phyloP scores from a whole-genome alignment of 2,797 vertebrate species.

The Eutrigla gurnardus region DNA sequence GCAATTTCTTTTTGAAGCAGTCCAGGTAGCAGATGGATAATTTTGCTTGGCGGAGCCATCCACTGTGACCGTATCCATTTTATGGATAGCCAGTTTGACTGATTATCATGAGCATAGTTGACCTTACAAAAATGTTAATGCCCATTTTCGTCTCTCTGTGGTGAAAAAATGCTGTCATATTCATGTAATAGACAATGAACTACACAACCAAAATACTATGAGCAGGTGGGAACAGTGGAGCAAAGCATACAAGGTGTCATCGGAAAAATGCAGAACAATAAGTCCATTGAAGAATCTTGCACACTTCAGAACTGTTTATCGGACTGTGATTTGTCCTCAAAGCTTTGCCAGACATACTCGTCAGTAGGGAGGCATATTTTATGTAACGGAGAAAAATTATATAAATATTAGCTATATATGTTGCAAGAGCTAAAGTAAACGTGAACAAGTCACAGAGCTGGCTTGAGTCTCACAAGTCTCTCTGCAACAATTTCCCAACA shows the following conservation, averaged over 20 bases:
- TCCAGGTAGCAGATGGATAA: neutral
- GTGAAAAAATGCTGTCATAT: neutral
- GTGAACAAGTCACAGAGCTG: neutral
- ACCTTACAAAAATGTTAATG: neutral
- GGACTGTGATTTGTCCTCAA: neutral
- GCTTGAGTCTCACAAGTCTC: neutral
- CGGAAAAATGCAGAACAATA: neutral
- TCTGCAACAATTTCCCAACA: neutral
- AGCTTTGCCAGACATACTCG: neutral
- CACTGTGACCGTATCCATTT: neutral
- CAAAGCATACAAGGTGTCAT: neutral
- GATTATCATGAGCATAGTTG: neutral
- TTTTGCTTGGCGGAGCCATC: neutral
- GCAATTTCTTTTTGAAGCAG: neutral
- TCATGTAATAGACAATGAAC: neutral
- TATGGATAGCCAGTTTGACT: neutral
- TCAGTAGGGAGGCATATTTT: neutral
- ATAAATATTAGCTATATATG: neutral
- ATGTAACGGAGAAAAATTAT: neutral
- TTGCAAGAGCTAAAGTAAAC: neutral
- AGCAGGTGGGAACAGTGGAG: neutral
- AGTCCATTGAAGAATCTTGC: neutral
- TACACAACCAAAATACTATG: neutral
- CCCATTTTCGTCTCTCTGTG: neutral
- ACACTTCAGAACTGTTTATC: neutral